Base-by-base conservation (phyloP, 2,113 vertebrate species). In the Apistogramma diplotaenia region DNA sequence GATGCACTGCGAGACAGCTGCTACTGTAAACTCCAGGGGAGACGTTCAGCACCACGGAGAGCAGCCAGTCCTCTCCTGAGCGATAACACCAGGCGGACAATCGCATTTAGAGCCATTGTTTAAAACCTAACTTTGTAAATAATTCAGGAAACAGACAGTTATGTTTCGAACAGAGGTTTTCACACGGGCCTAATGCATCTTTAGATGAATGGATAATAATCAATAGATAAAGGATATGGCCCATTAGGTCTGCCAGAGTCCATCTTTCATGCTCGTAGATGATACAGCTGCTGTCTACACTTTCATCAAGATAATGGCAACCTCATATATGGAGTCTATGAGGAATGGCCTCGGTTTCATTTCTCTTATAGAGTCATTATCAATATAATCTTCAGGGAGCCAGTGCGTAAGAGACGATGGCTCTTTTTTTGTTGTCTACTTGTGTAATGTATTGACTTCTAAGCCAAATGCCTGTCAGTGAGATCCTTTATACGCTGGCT, bases 41-140 rank as follows among this genome's bases (percentile, higher is more conserved):
- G 59, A 46, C 3, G 25, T 94, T 95, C 93, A 95, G 95, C 9
- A 95, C 95, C 95, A 94, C 29, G 95, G 95, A 95, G 90, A 96
- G 94, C 93, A 86, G 72, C 85, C 82, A 37, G 65, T 2, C 23
- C 12, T 35, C 25, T 57, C 35, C 6, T 5, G 27, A 60, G 16
- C 0, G 4, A 49, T 31, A 3, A 35, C 60, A 33, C 29, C 35
- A 27, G 59, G 59, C 51, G 29, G 46, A 43, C 18, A n/a, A 53
- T 58, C 16, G 15, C 58, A 73, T 61, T 67, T 4, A 19, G 16
- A 75, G 56, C 51, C 18, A 51, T 27, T 12, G 43, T 55, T 82
- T 51, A 23, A 85, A 60, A 83, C 25, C 19, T 7, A 55, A 76
- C 33, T 59, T 4, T 55, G 21, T 58, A 33, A 65, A 78, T 53